Conservation (phyloP, 1,140 invertebrate species). For the Psix sp. region DNA sequence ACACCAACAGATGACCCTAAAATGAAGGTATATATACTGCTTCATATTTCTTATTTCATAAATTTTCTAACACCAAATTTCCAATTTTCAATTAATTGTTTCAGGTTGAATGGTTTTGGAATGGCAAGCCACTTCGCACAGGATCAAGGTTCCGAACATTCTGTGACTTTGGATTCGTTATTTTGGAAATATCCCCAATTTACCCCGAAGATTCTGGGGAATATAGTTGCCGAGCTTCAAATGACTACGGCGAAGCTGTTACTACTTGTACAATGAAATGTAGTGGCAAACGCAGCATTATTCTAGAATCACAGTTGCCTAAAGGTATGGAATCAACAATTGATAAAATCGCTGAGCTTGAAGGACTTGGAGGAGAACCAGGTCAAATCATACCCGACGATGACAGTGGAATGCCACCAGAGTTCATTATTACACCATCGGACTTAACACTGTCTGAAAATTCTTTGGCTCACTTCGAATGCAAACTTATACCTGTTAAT, state of each 20-base stretch:
- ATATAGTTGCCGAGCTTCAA: constrained; percentile 93
- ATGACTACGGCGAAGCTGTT: constrained; percentile 95
- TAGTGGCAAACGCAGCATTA: constrained; percentile 92
- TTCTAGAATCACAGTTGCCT: constrained; percentile 92
- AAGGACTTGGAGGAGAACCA: constrained; percentile 86
- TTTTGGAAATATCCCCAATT: constrained; percentile 95
- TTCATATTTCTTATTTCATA: too few relatives aligned
- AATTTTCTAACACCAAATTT: too few relatives aligned
- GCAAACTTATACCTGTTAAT: constrained; percentile 90
- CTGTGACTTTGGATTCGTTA: constrained; percentile 96
- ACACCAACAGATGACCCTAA: constrained; percentile 96
- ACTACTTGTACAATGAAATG: constrained; percentile 94
- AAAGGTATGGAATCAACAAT: constrained; percentile 95
- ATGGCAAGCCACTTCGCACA: constrained; percentile 91
- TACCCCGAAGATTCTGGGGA: constrained; percentile 96
- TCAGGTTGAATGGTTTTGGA: constrained; percentile 96
- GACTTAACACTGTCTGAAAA: constrained; percentile 93
- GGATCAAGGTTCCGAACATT: constrained; percentile 95
- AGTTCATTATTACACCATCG: constrained; percentile 92
- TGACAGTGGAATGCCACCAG: constrained; percentile 92
- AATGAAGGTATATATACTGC: constrained; percentile 81
- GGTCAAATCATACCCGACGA: constrained; percentile 83
- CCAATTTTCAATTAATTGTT: background rate
- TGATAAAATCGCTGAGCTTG: constrained; percentile 94
- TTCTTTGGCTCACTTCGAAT: constrained; percentile 94